Evolutionary conservation across 2,797 vertebrate species (phyloP), one percentile per base, ranked within the genome.

Genomic region (Nannoperca obscura): DNA sequence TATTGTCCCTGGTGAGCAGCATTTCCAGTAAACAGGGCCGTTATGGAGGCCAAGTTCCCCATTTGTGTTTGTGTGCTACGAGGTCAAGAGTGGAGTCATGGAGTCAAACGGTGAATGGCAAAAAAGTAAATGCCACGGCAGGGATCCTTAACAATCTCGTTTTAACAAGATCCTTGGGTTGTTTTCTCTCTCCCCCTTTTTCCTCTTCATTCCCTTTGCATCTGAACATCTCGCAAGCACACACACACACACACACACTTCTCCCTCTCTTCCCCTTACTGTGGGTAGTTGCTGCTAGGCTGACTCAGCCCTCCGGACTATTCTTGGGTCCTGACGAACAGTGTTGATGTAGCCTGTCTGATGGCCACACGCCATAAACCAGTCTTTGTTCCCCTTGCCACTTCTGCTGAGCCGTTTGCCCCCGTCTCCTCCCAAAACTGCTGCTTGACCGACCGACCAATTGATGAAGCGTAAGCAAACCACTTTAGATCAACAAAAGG

Each of bases 1-100:
- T 95, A 94, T 93, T 90, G 93, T 93, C 90, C 86, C 90, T 80
- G 86, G 87, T 89, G 89, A 92, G 85, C 80, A 86, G 87, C 87
- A 60, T 89, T 96, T 95, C 94, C 95, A 90, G 94, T 95, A 95
- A 95, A 94, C 93, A 93, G 91, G 78, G 66, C 86, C 34, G 73
- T 83, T 74, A 63, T 52, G 66, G 75, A 86, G 81, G 83, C 90
- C 86, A 86, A 88, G 80, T 61, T 76, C 69, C 73, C 74, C 78
- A 60, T 88, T 92, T 83, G 78, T 76, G 82, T 87, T 85, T 82
- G 83, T 86, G 79, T 70, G 90, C 91, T 83, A 81, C 64, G 44
- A 87, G 93, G 93, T 95, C 93, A 95, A 84, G 62, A 84, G 74
- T 80, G 85, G 82, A 82, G 83, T 83, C 74, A 11, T 54, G 74